Base-by-base conservation (phyloP, 2,888 invertebrate genomes). In the Carterocephalus palaemon region DNA sequence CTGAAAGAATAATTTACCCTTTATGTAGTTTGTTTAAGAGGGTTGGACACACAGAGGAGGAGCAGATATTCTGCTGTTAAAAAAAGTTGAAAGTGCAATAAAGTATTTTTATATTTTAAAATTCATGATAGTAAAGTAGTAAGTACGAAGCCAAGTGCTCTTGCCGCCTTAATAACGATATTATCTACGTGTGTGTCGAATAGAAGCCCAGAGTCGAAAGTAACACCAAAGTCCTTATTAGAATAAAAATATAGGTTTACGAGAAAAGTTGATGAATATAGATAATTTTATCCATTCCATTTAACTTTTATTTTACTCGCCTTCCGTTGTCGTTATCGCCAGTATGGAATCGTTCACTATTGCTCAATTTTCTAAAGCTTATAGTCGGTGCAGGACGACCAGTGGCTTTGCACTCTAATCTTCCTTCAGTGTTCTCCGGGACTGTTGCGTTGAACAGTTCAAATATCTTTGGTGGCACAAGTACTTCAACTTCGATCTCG, bases 301-400 rank as follows among this genome's bases (percentile, higher is more conserved):
- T 26, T 10, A 5, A 15, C 5, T 9, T 13, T 9, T 41, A 4
- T 23, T 39, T 19, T 19, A 10, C 50, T 54, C 66, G 82, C 85
- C 85, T 77, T 62, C 81, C 89, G 47, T 91, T 89, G 61, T 94
- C 92, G 38, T 89, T 88, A 8, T 85, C 76, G 12, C 95, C 95
- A 32, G 88, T 78, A 1, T 87, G 72, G 67, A 91, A 95, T 4
- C 90, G 88, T 48, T 90, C 90, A 2, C 82, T 75, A 31, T 83
- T 88, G 49, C 93, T 92, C 59, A 92, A 89, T 71, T 95, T 95
- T 42, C 92, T 89, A 81, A 96, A 96, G n/a, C 89, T 89, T 26
- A 97, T 90, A 13, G 82, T 81, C 0, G 97, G 97, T 6, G 92
- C 89, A 0, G 97, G 97, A 49, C 93, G 88, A 2, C 96, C 97